Evolutionary conservation across 1,140 invertebrate species (phyloP).

Genomic region (Magallana ariakensis): DNA sequence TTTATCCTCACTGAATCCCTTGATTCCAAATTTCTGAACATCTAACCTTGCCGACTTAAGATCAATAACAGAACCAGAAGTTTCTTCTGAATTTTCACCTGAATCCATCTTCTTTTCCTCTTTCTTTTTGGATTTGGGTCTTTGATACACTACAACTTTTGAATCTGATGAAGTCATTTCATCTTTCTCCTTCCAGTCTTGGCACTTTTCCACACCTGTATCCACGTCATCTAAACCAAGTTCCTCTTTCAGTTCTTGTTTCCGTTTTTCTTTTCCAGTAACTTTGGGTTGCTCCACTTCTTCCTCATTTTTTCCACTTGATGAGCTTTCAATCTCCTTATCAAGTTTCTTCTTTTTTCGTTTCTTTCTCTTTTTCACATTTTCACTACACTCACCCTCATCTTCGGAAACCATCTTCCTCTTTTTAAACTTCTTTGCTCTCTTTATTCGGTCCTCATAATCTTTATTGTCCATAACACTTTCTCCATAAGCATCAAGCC

Average conservation of each 20-base stretch:
- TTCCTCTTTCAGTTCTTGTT: slow-evolving; percentile 2
- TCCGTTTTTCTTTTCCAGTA: slow-evolving; percentile 36
- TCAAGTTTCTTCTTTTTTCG: slow-evolving; percentile 35
- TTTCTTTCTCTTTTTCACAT: neutral
- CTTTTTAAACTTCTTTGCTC: slow-evolving; percentile 23
- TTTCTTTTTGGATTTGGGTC: slow-evolving; percentile 53
- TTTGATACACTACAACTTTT: slow-evolving; percentile 54
- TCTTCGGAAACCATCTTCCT: neutral
- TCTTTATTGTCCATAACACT: slow-evolving; percentile 33
- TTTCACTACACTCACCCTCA: neutral
- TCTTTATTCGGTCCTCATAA: slow-evolving; percentile 8
- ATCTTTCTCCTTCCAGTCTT: neutral
- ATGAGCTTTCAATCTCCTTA: neutral
- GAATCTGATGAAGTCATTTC: neutral
- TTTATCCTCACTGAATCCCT: slow-evolving; percentile 58
- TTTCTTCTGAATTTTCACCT: neutral
- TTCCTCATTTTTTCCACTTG: neutral
- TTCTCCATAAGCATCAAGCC: slow-evolving; percentile 21
- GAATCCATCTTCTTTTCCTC: neutral
- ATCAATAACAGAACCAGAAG: slow-evolving; percentile 48
- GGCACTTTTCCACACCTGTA: neutral
- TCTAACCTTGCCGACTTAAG: slow-evolving; percentile 62
- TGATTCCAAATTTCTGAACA: slow-evolving; percentile 64
- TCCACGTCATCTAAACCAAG: neutral
- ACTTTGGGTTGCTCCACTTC: neutral